These are phyloP conservation scores for Andrena flavipes DNA, from an alignment of 2,888 invertebrate species.

Conservation along the genomic window DNA sequence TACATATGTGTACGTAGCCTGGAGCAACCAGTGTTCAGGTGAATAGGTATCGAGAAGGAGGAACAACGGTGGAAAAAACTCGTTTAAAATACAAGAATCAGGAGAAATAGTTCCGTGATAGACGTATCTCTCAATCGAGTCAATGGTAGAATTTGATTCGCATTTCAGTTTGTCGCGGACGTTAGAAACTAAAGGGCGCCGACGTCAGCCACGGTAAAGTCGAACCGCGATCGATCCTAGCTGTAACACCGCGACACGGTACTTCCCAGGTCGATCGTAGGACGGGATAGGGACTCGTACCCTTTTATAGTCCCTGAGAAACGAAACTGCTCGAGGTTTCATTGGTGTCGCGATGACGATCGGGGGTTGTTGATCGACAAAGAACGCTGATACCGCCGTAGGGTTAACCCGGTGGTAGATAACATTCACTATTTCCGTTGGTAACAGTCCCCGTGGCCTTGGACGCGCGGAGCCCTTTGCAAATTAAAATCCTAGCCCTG, in stretches of 20 bases:
- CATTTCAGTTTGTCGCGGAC: neutral
- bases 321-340: slow-evolving; percentile 19
- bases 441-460: neutral
- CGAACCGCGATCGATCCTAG: slow-evolving; percentile 1
- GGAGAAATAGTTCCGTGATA: neutral
- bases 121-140: slow-evolving; percentile 24
- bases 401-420: neutral
- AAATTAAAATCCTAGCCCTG: slow-evolving; percentile 20
- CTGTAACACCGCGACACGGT: slow-evolving; percentile 2
- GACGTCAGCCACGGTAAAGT: neutral
- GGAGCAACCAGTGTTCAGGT: slow-evolving; percentile 8
- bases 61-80: slow-evolving; percentile 11
- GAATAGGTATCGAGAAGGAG: slow-evolving; percentile 13
- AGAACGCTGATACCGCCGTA: neutral
- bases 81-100: neutral
- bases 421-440: neutral
- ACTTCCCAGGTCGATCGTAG: slow-evolving; percentile 11
- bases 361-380: slow-evolving; percentile 1
- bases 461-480: neutral
- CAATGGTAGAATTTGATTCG: slow-evolving; percentile 18
- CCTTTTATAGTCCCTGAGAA: slow-evolving; percentile 23
- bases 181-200: neutral
- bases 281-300: slow-evolving; percentile 6
- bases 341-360: slow-evolving; percentile 10
- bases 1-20: neutral